Base-by-base conservation (phyloP, 1,140 invertebrate species). In the Papilio machaon region DNA sequence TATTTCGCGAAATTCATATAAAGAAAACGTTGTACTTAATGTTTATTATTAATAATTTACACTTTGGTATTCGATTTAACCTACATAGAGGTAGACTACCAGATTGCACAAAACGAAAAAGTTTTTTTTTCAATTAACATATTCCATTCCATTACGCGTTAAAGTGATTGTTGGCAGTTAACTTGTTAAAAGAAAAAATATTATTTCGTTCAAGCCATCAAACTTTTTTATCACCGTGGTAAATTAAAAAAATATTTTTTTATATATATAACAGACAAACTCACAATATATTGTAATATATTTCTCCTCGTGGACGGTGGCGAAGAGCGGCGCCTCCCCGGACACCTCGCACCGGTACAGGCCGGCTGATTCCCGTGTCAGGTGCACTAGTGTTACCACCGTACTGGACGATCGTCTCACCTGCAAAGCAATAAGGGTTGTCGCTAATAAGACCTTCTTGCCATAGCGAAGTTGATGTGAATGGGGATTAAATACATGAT, bases 341-440 rank as follows among this genome's bases (percentile, higher is more conserved):
- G 97, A 98, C 81, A 98, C 97, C 91, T 98, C 97, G 89, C 98
- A 98, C 82, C 97, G 95, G 95, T 98, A 98, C 35, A 96, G 95
- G 52, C 98, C 98, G 10, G 88, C 85, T 0, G 91, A 91, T 17
- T 88, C 87, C 43, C 84, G 82, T 2, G 83, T 87, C 19, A 92
- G 78, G 49, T 88, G 84, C 38, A 87, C 82, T 38, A 94, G 81
- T 9, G 87, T 87, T 2, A 94, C 87, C 15, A 89, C 84, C 8
- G 89, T 88, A 80, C 83, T 89, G 0, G 89, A 90, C 10, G 92
- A 92, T 7, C 87, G 83, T 0, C 70, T 49, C 77, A 88, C 19
- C 90, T 92, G 85, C 7, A 67, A 82, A 58, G 11, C 1, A 35
- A 38, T 73, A 38, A 73, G 15, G 54, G n/a, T n/a, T 17, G 17